Evolutionary conservation across 2,797 vertebrate genomes (phyloP), one percentile per base, ranked within the genome.

Genomic region (Orientallactaga sibirica): DNA sequence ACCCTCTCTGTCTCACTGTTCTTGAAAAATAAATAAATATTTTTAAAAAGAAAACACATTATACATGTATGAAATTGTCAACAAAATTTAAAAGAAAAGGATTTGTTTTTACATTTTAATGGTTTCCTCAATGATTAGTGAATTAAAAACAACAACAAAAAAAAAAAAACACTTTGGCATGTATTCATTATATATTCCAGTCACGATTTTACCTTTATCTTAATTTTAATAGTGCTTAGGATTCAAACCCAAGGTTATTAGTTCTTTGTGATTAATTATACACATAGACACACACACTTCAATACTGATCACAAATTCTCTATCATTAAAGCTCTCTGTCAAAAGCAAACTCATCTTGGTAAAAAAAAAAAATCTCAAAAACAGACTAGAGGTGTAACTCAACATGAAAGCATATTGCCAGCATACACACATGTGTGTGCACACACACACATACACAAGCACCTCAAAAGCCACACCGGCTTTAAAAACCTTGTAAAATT

Each of bases 171-270:
- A 20, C 41, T n/a, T 68, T 86, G 84, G 48, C 67, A 71, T 67
- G 43, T 79, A 86, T 83, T 91, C 62, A 92, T 86, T 86, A 58
- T 68, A 43, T 66, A 92, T 64, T 95, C 88, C 8, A 41, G 66
- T 95, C 77, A 66, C 61, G 20, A 64, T 87, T 93, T 84, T 66
- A 87, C 74, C 74, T 87, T 95, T 73, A 76, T 75, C 85, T 87
- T 87, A 74, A 92, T 82, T 93, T 82, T 84, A 84, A 90, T 24
- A 94, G n/a, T 66, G 92, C 2, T 90, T 88, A 75, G 86, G n/a
- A 92, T 86, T 86, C 89, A 94, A 91, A 76, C 52, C 64, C 76
- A 80, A 73, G 67, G 87, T 66, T 94, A 82, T 76, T 86, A 33
- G n/a, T 84, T 91, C 80, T 93, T 90, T 78, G 85, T 76, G 67